Conservation (phyloP, 2,113 vertebrate species). For the Heliornis fulica region DNA sequence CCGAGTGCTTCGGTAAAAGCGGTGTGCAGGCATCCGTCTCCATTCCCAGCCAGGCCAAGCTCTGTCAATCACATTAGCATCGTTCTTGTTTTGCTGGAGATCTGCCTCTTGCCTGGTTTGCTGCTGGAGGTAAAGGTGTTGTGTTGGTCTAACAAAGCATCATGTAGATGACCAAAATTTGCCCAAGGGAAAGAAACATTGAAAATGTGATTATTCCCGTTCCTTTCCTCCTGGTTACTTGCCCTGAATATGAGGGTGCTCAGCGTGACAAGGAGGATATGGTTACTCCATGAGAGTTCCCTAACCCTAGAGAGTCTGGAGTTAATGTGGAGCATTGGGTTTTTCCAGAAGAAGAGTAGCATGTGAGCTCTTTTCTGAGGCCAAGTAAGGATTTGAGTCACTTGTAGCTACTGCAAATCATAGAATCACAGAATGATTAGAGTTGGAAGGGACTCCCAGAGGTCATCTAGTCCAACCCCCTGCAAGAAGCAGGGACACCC, state of each 20-base stretch:
- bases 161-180: not conserved
- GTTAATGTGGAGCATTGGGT: not conserved
- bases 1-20: not conserved
- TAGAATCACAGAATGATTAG: too few species aligned
- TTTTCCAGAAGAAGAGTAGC: not conserved
- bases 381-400: not conserved
- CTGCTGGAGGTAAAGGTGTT: fast-evolving
- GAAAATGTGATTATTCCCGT: not conserved
- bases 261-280: not conserved
- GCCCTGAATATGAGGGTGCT: not conserved
- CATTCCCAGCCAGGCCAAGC: not conserved
- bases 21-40: not conserved
- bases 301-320: not conserved
- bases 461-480: too few species aligned
- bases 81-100: not conserved
- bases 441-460: too few species aligned
- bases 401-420: not conserved
- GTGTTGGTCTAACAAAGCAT: not conserved
- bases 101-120: not conserved
- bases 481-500: too few species aligned
- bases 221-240: not conserved
- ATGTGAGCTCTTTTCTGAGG: not conserved
- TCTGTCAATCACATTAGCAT: not conserved
- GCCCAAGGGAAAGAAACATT: not conserved
- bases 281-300: not conserved